Percentiles rank a stretch among this genome's conserved stretches.
These are phyloP conservation scores for Hippocampus abdominalis DNA, from an alignment of 2,113 vertebrate species.

Conservation along the genomic window DNA sequence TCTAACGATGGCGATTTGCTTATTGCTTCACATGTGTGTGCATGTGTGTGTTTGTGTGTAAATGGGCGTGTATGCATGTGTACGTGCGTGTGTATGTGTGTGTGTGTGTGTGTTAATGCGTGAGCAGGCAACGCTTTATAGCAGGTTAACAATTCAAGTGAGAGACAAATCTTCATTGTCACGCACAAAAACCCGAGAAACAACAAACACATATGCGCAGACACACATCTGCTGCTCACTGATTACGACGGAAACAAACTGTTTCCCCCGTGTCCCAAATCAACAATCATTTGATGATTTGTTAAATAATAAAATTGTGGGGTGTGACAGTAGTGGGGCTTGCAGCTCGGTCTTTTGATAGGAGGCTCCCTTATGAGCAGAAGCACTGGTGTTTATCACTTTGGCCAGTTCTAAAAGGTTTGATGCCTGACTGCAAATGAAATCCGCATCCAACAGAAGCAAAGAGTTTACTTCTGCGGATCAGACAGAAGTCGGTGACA, in stretches of 20 bases:
- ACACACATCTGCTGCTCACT: slow-evolving; percentile 34
- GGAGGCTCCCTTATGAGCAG: not conserved
- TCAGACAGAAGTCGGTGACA: slow-evolving; percentile 24
- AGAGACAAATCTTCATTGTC: slow-evolving; percentile 43
- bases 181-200: not conserved
- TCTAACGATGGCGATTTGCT: slow-evolving; percentile 33
- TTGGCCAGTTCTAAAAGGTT: not conserved
- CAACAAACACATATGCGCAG: not conserved
- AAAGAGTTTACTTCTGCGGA: slow-evolving; percentile 21
- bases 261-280: slow-evolving; percentile 25
- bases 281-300: slow-evolving; percentile 16
- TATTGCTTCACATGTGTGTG: slow-evolving; percentile 17
- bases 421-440: slow-evolving; percentile 26
- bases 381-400: not conserved
- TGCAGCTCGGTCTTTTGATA: not conserved
- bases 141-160: slow-evolving; percentile 44
- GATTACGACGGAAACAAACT: slow-evolving; percentile 29
- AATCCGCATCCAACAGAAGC: slow-evolving; percentile 27
- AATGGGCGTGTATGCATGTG: too few relatives aligned
- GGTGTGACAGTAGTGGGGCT: not conserved
- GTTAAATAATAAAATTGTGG: not conserved
- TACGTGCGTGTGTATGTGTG: too few relatives aligned
- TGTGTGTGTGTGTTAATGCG: slow-evolving; percentile 11
- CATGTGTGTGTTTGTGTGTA: not conserved
- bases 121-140: slow-evolving; percentile 16